A percentile compares a stretch with the other conserved stretches of the same genome.
These are phyloP conservation scores for Pelusios castaneus DNA, from an alignment of 2,113 vertebrate species.

Conservation along the genomic window DNA sequence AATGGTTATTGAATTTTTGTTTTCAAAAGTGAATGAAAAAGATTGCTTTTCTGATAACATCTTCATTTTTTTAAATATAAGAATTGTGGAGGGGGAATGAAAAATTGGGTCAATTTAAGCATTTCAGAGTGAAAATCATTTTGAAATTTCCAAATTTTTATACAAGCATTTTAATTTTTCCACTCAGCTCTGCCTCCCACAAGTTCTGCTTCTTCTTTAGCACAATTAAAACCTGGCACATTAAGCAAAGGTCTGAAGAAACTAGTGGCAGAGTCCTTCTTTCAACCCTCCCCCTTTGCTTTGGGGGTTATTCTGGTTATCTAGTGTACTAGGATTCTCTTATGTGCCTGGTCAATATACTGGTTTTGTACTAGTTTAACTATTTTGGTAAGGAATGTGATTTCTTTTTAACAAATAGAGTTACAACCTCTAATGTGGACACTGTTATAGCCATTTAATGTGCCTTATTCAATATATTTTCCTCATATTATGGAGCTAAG, in stretches of 20 bases:
- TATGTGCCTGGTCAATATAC: not conserved
- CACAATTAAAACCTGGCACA: not conserved
- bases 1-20: not conserved
- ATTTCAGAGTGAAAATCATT: not conserved
- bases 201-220: not conserved
- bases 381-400: not conserved
- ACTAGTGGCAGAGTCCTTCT: not conserved
- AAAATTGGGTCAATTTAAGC: not conserved
- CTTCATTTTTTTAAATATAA: not conserved
- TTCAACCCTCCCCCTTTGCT: not conserved
- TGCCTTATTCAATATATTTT: not conserved
- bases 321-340: not conserved
- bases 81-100: not conserved
- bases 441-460: not conserved
- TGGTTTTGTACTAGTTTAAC: not conserved
- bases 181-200: not conserved
- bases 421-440: not conserved
- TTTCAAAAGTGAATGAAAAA: not conserved
- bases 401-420: not conserved
- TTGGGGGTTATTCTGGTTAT: not conserved
- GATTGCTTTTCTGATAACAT: not conserved
- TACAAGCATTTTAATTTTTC: not conserved
- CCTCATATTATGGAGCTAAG: not conserved
- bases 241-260: not conserved
- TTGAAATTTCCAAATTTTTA: not conserved